Evolutionary conservation across 2,113 vertebrate species (phyloP).

Genomic region (Tretioscincus oriximinensis): DNA sequence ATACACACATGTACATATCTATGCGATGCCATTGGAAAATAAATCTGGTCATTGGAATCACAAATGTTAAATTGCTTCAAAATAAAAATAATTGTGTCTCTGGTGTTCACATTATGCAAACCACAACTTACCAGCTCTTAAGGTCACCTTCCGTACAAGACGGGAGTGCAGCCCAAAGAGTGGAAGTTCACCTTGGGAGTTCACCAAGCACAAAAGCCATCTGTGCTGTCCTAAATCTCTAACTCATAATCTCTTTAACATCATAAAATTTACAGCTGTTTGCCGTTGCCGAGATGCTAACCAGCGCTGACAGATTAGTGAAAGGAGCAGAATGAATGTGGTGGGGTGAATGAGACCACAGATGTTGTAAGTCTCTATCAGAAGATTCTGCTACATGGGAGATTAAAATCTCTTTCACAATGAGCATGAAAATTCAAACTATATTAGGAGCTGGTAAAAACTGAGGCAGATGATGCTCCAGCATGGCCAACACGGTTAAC

Average conservation of each 20-base stretch:
- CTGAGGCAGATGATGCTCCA: not conserved
- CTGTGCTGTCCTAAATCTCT: constrained; percentile 32
- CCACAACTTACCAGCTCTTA: constrained; percentile 23
- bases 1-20: too few relatives aligned
- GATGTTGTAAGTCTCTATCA: constrained; percentile 25
- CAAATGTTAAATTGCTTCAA: not conserved
- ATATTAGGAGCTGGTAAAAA: constrained; percentile 9
- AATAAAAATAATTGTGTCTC: constrained; percentile 21
- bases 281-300: constrained; percentile 20
- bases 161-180: not conserved
- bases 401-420: constrained; percentile 19
- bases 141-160: constrained; percentile 12
- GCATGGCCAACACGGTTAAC: constrained; percentile 23
- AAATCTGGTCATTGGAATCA: not conserved
- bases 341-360: constrained; percentile 29
- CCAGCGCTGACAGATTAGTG: constrained; percentile 28
- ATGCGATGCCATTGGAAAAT: not conserved
- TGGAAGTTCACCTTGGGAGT: constrained; percentile 51
- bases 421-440: not conserved
- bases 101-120: constrained; percentile 25
- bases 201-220: constrained; percentile 30
- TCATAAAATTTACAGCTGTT: constrained; percentile 39
- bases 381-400: constrained; percentile 4
- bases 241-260: constrained; percentile 48
- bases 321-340: constrained; percentile 19